phyloP scores from a whole-genome alignment of 1,140 invertebrate species.

The Bombus waltoni region DNA sequence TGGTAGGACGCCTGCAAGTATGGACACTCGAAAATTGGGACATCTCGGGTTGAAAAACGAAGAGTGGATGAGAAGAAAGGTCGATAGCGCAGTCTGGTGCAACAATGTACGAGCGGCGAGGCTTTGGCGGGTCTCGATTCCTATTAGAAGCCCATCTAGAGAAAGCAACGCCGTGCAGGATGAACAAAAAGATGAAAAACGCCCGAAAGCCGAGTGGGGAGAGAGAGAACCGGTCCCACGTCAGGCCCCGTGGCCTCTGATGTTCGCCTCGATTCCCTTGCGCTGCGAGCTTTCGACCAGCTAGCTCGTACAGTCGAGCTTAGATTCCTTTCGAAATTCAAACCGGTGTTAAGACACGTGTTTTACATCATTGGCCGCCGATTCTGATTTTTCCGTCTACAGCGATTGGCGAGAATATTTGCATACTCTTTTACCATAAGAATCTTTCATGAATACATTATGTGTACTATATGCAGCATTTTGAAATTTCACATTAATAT shows the following conservation, averaged over 20 bases:
- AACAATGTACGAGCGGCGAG: slow-evolving; percentile 13
- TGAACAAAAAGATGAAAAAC: slow-evolving; percentile 55
- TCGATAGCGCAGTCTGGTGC: slow-evolving; percentile 13
- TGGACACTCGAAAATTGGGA: background rate
- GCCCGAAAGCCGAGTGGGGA: slow-evolving; percentile 25
- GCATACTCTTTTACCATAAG: background rate
- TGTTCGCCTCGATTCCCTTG: slow-evolving; percentile 18
- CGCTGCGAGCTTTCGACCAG: slow-evolving; percentile 46
- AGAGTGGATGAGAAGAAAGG: slow-evolving; percentile 12
- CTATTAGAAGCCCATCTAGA: slow-evolving; percentile 69
- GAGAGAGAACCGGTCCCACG: slow-evolving; percentile 47
- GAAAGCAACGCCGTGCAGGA: slow-evolving; percentile 66
- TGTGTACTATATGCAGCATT: background rate
- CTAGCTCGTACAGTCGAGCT: background rate
- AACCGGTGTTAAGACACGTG: background rate
- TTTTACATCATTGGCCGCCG: background rate
- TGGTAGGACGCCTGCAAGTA: background rate
- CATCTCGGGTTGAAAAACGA: background rate
- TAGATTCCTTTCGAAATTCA: background rate
- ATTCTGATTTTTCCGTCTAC: background rate
- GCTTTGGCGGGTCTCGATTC: slow-evolving; percentile 64
- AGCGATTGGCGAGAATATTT: too few species aligned
- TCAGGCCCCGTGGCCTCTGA: slow-evolving; percentile 45
- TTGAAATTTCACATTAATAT: background rate
- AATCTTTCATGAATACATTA: background rate